These are phyloP conservation scores for Drosophila monieri DNA, from an alignment of 2,888 invertebrate genomes.

Conservation along the genomic window DNA sequence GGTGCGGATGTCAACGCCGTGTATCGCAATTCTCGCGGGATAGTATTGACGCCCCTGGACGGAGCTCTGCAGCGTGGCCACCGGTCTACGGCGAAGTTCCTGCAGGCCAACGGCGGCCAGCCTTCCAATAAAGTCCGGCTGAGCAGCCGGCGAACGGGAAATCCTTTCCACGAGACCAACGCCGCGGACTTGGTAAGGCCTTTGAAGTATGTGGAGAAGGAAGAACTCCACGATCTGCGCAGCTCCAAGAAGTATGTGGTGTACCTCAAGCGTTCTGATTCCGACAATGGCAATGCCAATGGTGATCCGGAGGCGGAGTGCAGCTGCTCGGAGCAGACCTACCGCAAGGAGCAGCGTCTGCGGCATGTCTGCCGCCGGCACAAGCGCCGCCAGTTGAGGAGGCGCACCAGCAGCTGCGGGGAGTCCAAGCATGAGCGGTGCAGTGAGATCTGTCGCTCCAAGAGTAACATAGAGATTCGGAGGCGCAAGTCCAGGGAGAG, in stretches of 20 bases:
- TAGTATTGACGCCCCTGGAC: slow-evolving; percentile 95
- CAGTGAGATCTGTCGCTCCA: slow-evolving; percentile 83
- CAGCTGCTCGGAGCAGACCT: slow-evolving; percentile 81
- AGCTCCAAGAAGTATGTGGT: slow-evolving; percentile 82
- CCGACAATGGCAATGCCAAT: slow-evolving; percentile 61
- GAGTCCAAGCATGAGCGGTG: slow-evolving; percentile 76
- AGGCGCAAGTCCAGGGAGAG: slow-evolving; percentile 79
- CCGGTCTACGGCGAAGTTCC: slow-evolving; percentile 95
- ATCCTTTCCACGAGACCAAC: slow-evolving; percentile 81
- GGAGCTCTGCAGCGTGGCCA: slow-evolving; percentile 94
- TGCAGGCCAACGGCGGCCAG: slow-evolving; percentile 94
- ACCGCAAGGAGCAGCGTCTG: slow-evolving; percentile 78
- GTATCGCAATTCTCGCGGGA: slow-evolving; percentile 92
- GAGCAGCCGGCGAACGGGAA: slow-evolving; percentile 77
- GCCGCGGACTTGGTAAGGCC: slow-evolving; percentile 82
- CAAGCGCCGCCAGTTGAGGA: slow-evolving; percentile 74
- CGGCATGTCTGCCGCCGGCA: slow-evolving; percentile 80
- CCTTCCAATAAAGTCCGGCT: slow-evolving; percentile 89
- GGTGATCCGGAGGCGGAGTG: slow-evolving; percentile 53
- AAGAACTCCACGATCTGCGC: slow-evolving; percentile 80
- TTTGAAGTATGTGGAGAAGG: slow-evolving; percentile 82
- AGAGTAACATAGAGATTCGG: slow-evolving; percentile 83
- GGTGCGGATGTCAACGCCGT: slow-evolving; percentile 94
- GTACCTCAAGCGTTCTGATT: slow-evolving; percentile 81
- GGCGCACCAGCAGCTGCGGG: slow-evolving; percentile 83